Conservation (phyloP, 2,797 vertebrate species). For the Chromis chromis region DNA sequence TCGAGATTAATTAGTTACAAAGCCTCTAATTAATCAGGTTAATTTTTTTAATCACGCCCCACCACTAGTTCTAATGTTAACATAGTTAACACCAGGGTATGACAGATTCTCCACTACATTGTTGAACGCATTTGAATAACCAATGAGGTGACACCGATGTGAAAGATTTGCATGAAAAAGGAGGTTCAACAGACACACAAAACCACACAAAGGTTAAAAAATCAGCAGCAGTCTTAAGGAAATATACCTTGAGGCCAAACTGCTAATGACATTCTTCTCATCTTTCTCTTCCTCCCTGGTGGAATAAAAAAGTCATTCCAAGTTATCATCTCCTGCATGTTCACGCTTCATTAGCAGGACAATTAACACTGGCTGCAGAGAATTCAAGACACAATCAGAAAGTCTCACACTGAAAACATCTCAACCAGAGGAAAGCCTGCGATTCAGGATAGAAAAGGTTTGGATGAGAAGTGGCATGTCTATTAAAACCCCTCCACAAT, state of each 20-base stretch:
- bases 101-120: neutral
- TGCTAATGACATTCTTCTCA: slow-evolving; percentile 31
- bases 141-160: neutral
- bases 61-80: too few relatives aligned
- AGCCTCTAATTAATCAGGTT: too few relatives aligned
- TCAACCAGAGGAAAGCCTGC: slow-evolving; percentile 29
- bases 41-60: too few relatives aligned
- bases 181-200: neutral
- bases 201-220: slow-evolving; percentile 1
- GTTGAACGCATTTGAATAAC: neutral
- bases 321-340: slow-evolving; percentile 36
- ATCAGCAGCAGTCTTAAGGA: neutral
- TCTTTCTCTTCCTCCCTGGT: slow-evolving; percentile 41
- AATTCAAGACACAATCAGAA: slow-evolving; percentile 34
- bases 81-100: slow-evolving; percentile 1
- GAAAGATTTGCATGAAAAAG: slow-evolving; percentile 4
- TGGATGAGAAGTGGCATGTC: slow-evolving; percentile 36
- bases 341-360: slow-evolving; percentile 37
- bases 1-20: too few relatives aligned
- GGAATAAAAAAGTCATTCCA: slow-evolving; percentile 27
- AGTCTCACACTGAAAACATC: slow-evolving; percentile 41
- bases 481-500: slow-evolving; percentile 40
- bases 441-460: slow-evolving; percentile 20
- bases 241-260: slow-evolving; percentile 62
- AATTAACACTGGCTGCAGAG: slow-evolving; percentile 1